Evolutionary conservation across 2,113 vertebrate genomes (phyloP).

Genomic region (Cynopterus brachyotis): DNA sequence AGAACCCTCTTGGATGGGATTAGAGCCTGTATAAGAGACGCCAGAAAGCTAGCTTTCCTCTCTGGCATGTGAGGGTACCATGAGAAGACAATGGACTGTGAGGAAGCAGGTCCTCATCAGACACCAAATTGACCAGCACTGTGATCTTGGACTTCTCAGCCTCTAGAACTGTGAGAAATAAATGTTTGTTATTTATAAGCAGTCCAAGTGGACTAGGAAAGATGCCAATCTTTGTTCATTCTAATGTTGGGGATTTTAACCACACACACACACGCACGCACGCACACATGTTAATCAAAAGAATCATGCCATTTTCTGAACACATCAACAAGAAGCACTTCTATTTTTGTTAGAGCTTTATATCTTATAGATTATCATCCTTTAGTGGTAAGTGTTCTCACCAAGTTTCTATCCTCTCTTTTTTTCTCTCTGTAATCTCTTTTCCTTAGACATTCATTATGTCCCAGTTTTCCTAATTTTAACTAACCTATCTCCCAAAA

Average conservation of each 20-base stretch:
- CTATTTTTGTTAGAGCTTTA: not conserved
- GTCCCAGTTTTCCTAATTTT: not conserved
- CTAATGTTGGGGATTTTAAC: not conserved
- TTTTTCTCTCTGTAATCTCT: not conserved
- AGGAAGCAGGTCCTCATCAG: not conserved
- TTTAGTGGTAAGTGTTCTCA: not conserved
- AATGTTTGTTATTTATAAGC: not conserved
- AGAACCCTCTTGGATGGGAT: not conserved
- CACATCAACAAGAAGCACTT: not conserved
- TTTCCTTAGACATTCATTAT: not conserved
- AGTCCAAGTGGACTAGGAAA: not conserved
- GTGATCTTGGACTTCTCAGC: not conserved
- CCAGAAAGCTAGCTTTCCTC: not conserved
- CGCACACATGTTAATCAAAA: not conserved
- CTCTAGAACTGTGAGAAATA: not conserved
- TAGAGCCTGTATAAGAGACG: not conserved
- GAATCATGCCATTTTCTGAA: not conserved
- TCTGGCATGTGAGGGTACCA: not conserved
- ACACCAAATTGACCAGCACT: too few species aligned
- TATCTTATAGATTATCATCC: not conserved
- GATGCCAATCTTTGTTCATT: not conserved
- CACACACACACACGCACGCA: not conserved
- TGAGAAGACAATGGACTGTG: not conserved
- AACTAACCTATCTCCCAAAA: not conserved
- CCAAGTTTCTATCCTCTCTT: not conserved